Base-by-base conservation (phyloP, 2,113 vertebrate genomes). In the Todiramphus chloris region DNA sequence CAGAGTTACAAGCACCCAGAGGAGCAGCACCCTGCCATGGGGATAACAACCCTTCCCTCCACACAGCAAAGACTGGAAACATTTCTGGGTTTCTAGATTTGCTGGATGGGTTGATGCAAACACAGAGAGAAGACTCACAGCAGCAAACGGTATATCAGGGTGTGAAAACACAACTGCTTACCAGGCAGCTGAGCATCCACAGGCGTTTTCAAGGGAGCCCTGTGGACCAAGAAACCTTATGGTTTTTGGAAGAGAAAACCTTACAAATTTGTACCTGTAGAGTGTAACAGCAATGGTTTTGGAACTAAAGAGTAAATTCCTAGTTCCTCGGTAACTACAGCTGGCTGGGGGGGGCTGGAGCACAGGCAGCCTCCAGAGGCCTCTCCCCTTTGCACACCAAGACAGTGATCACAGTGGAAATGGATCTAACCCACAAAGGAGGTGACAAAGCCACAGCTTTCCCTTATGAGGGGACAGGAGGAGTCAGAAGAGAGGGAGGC, bases 361-460 rank as follows among this genome's bases (percentile, higher is more conserved):
- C 25, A 88, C 2, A 0, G 0, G 2, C 1, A 2, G 59, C 62
- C 67, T 66, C 20, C 23, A 6, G 11, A 60, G 27, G 67, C 46
- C 76, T 81, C 68, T 59, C 75, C 70, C 79, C 67, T 51, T 33
- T 37, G 64, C 78, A 77, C 48, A 8, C n/a, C 0, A 4, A 69
- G 35, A 44, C 8, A 3, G n/a, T 21, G 70, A 82, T 60, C 82
- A 79, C 4, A 3, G 4, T 10, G 48, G 70, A 73, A 79, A 83
- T 0, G 0, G 16, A 87, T 64, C 70, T 74, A 76, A 18, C 39
- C 56, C 2, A 3, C 0, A 0, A 60, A 96, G 60, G 73, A 78
- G 77, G 81, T 63, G 58, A 78, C 67, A 94, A 58, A 85, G 90
- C 46, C 83, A 73, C 81, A 83, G 84, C 43, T 93, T 63, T 84